A percentile compares a stretch with the other conserved stretches of the same genome.
These are phyloP conservation scores for Pseudoips prasinana DNA, from an alignment of 2,888 invertebrate genomes.

Conservation along the genomic window DNA sequence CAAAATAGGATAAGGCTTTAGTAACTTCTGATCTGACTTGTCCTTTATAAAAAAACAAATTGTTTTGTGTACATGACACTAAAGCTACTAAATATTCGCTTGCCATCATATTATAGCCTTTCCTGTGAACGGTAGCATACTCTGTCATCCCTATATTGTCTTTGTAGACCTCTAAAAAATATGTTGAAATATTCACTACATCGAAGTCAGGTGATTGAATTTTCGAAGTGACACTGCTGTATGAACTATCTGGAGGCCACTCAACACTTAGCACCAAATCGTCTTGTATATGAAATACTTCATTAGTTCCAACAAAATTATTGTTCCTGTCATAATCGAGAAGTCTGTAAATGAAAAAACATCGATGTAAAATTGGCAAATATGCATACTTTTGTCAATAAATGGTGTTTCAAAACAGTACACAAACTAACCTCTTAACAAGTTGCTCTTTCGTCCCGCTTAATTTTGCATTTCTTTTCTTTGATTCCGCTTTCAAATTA, in stretches of 20 bases:
- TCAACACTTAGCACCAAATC: constrained; percentile 2
- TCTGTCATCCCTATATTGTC: constrained; percentile 11
- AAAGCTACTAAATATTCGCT: constrained; percentile 8
- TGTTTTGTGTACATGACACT: constrained; percentile 9
- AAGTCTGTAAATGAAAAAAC: constrained; percentile 7
- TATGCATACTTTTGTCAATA: constrained; percentile 5
- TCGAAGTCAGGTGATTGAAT: constrained; percentile 9
- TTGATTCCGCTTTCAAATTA: too few species aligned
- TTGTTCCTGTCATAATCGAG: constrained; percentile 5
- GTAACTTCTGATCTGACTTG: constrained; percentile 9
- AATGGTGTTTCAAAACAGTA: constrained; percentile 6
- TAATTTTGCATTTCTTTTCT: constrained; percentile 10
- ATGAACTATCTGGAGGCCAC: constrained; percentile 7
- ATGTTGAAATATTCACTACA: constrained; percentile 8
- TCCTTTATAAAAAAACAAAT: constrained; percentile 9
- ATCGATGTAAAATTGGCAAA: constrained; percentile 3
- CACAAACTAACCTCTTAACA: constrained; percentile 6
- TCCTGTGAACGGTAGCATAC: constrained; percentile 12
- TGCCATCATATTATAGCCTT: constrained; percentile 12
- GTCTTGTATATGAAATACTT: constrained; percentile 1
- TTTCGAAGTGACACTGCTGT: constrained; percentile 8
- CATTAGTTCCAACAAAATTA: constrained; percentile 6
- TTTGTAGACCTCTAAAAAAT: constrained; percentile 11
- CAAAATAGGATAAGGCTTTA: not conserved
- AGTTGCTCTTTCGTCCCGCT: constrained; percentile 6